Conservation (phyloP, 35 echinoderm and acorn worm species). For the Apostichopus parvimensis region DNA sequence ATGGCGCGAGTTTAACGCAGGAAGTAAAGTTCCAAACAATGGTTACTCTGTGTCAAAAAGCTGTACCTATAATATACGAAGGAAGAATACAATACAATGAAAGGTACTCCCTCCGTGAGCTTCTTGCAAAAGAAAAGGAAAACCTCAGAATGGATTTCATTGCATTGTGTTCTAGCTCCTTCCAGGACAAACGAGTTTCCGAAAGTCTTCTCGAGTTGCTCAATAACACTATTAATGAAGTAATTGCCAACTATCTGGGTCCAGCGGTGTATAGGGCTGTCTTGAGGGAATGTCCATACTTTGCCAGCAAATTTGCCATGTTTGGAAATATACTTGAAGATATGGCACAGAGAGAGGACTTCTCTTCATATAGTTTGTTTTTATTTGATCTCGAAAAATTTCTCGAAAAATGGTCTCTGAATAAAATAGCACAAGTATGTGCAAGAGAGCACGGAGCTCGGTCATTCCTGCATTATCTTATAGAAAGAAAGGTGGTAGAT, state of each 20-base stretch:
- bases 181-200: constrained; percentile 38
- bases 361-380: background rate
- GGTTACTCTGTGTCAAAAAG: background rate
- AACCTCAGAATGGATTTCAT: constrained; percentile 21
- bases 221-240: background rate
- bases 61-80: background rate
- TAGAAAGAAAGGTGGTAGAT: background rate
- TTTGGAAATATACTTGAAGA: constrained; percentile 32
- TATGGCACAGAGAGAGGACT: constrained; percentile 36
- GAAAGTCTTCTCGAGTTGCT: background rate
- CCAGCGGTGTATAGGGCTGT: constrained; percentile 16
- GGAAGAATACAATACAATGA: background rate
- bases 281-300: constrained; percentile 12
- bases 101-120: background rate
- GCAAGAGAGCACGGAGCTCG: background rate
- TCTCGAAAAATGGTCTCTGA: constrained; percentile 36
- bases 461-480: background rate
- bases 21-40: background rate
- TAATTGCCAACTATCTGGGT: constrained; percentile 12
- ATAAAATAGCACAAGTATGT: background rate
- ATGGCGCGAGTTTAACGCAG: background rate
- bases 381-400: constrained; percentile 3
- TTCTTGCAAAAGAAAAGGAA: constrained; percentile 26
- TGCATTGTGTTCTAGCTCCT: constrained; percentile 18
- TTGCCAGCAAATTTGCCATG: constrained; percentile 33